Conservation (phyloP, 2,113 vertebrate genomes). For the Myrmophylax atrothorax region DNA sequence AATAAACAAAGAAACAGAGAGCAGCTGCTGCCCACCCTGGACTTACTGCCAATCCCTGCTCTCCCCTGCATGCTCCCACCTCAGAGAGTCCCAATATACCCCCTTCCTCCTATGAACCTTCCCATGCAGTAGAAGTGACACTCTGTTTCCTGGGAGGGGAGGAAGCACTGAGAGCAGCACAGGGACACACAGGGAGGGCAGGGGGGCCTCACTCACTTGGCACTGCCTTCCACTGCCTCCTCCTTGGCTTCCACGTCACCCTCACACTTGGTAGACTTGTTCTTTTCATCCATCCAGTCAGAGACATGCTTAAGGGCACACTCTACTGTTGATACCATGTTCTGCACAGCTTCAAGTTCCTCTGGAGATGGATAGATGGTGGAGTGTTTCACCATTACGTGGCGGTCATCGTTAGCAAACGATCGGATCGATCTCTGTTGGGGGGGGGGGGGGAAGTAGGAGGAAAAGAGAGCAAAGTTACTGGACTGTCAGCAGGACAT, state of each 20-base stretch:
- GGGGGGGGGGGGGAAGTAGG: not conserved
- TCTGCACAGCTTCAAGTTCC: constrained; percentile 96
- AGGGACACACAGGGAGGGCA: not conserved
- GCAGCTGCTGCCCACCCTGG: not conserved
- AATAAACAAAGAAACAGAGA: not conserved
- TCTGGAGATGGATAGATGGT: constrained; percentile 96
- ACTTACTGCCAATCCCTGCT: constrained; percentile 5
- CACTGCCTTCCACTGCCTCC: constrained; percentile 77
- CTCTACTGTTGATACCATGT: constrained; percentile 96
- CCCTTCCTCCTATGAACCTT: not conserved
- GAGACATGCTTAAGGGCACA: constrained; percentile 97
- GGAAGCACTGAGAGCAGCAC: not conserved
- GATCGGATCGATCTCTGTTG: constrained; percentile 96
- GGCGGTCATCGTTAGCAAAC: constrained; percentile 98
- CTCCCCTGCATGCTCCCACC: not conserved
- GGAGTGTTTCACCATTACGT: constrained; percentile 99
- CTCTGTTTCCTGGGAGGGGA: not conserved
- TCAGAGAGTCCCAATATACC: constrained; percentile 8
- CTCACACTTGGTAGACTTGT: constrained; percentile 72
- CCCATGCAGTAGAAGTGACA: not conserved
- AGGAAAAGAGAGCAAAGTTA: not conserved
- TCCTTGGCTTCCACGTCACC: constrained; percentile 79
- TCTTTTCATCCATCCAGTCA: constrained; percentile 92
- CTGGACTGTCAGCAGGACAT: not conserved
- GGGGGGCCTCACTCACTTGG: constrained; percentile 80